Base-by-base conservation (phyloP, 23 tunicate species). In the Aplidium turbinatum region DNA sequence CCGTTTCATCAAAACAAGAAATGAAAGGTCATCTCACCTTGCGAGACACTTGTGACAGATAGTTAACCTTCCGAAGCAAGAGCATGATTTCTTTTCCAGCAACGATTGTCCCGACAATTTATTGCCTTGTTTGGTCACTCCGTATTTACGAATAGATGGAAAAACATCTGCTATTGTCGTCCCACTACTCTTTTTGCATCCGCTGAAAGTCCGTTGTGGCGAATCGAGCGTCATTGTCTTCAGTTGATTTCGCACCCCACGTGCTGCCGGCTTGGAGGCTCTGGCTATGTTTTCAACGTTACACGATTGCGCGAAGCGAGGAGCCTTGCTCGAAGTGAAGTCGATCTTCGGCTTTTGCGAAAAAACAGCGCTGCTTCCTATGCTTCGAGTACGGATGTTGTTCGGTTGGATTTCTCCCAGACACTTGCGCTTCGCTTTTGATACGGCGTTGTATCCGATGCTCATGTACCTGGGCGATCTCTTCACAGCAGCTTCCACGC, bases 41-140 rank as follows among this genome's bases (percentile, higher is more conserved):
- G 87, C 87, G 4, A 81, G 36, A 38, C 87, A 81, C 50, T 68
- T 58, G 70, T 63, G 42, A 52, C 87, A 81, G 0, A 81, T 79
- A 20, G 71, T 72, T 51, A 81, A 47, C 30, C 72, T 81, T 60
- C 87, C 87, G 72, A 58, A 72, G 42, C 87, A 81, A 24, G 33
- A 32, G 64, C 87, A 81, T 9, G 47, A 31, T 23, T 78, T 64
- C 4, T 38, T 36, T 6, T 46, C 61, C 6, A 1, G 23, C 19
- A 26, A 61, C 1, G 31, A 22, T 62, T 76, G 35, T 2, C 20
- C 33, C 3, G 47, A 5, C 0, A 58, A 21, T 19, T 1, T n/a
- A 28, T 42, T 13, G 25, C 4, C 6, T 18, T 29, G 24, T 11
- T 27, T 61, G 1, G 23, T 40, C 0, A 50, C 23, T 19, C 54